Conservation (phyloP, 2,113 vertebrate species). For the Panurus biarmicus region DNA sequence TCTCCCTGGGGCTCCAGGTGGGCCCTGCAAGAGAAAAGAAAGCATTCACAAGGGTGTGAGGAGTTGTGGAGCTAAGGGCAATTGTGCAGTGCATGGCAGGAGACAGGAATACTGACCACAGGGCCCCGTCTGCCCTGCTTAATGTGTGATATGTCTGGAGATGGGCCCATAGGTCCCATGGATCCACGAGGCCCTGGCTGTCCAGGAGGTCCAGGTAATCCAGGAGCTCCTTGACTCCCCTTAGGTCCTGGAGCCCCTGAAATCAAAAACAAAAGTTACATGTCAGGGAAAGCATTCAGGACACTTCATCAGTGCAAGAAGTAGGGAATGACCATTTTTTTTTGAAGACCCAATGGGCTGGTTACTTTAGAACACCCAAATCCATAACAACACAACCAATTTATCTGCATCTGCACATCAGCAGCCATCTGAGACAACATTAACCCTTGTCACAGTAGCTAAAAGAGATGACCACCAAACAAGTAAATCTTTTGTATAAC, state of each 20-base stretch:
- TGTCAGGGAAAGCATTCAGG: background rate
- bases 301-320: background rate
- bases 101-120: constrained; percentile 80
- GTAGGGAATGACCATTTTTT: background rate
- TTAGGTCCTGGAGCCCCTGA: constrained; percentile 84
- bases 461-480: background rate
- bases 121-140: constrained; percentile 91
- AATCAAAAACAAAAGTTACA: constrained; percentile 27
- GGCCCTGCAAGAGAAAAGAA: constrained; percentile 75
- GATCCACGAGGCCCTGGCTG: constrained; percentile 86
- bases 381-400: background rate
- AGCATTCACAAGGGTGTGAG: background rate
- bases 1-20: constrained; percentile 86
- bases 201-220: constrained; percentile 80
- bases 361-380: background rate
- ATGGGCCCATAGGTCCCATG: constrained; percentile 94
- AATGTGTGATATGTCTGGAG: constrained; percentile 89
- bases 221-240: constrained; percentile 80
- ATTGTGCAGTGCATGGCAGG: background rate
- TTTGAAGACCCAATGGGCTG: background rate
- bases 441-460: background rate
- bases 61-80: background rate
- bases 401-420: background rate
- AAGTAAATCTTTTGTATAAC: background rate
- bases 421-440: background rate